These are phyloP conservation scores for Pseudanteris insignis DNA, from an alignment of 2,888 invertebrate genomes.

Conservation along the genomic window DNA sequence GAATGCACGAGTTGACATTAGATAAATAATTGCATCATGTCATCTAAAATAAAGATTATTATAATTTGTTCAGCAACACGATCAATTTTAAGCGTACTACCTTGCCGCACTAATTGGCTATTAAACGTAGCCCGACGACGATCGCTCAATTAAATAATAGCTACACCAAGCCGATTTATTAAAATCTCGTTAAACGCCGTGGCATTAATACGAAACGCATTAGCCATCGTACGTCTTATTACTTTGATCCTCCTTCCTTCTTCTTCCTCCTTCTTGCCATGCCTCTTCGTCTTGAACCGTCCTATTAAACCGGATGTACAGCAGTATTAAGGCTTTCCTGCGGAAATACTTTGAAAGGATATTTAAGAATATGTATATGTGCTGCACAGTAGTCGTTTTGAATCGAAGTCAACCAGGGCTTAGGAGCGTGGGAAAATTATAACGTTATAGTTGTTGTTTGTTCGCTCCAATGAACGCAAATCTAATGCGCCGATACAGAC, in stretches of 20 bases:
- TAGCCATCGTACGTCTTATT: no score
- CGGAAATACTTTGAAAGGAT: constrained; percentile 46
- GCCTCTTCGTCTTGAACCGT: constrained; percentile 30
- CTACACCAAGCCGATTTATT: constrained; percentile 16
- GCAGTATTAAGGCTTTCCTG: constrained; percentile 47
- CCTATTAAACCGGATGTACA: constrained; percentile 48
- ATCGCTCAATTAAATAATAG: constrained; percentile 18
- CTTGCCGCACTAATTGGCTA: constrained; percentile 1
- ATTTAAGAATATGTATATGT: constrained; percentile 40
- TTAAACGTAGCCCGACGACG: background rate
- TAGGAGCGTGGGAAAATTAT: constrained; percentile 35
- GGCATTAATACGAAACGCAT: constrained; percentile 2
- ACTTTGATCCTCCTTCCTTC: constrained; percentile 5
- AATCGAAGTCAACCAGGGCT: constrained; percentile 32
- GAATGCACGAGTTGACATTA: no score
- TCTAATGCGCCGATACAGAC: no score
- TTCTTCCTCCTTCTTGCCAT: constrained; percentile 2
- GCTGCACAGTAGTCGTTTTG: constrained; percentile 26
- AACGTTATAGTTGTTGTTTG: constrained; percentile 9
- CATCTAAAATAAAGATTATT: background rate
- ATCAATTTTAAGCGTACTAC: background rate
- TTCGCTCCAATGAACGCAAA: background rate
- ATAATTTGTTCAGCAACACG: no score
- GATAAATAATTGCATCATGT: background rate
- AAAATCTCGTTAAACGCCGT: constrained; percentile 15